Base-by-base conservation (phyloP, 2,888 invertebrate genomes). In the Coenonympha arcania region DNA sequence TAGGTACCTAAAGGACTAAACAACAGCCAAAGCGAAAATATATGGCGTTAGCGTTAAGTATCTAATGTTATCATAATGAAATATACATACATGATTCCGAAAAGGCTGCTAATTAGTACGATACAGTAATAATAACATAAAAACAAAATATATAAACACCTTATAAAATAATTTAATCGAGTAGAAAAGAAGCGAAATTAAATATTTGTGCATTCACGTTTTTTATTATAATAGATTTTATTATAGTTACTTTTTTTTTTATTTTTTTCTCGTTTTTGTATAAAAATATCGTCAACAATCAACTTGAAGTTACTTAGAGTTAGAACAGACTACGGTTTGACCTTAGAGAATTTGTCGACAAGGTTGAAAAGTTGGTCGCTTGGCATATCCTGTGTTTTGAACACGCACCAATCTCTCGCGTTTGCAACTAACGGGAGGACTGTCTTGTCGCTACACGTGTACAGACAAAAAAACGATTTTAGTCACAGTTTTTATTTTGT, bases 21-120 rank as follows among this genome's bases (percentile, higher is more conserved):
- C 82, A 76, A 85, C 85, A 83, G 81, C 82, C 77, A 83, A 86
- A 86, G 86, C 86, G 64, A 81, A 78, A 79, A 67, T 70, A 76
- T 79, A 81, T 75, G 76, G 80, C 79, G 71, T 49, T 49, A 58
- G 45, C 28, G 28, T 55, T 52, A 52, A 56, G 71, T 66, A 68
- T n/a, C n/a, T n/a, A n/a, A 55, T 42, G 36, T 16, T 34, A 31
- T 37, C 31, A 37, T 13, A 37, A 22, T 24, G 22, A 39, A 22
- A 13, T 37, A 63, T 65, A 68, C 64, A 62, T 65, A 63, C 56
- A 53, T 58, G 56, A 56, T 20, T 9, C 50, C 39, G 15, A 66
- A 64, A 57, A 58, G 66, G 65, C 71, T 68, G 69, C 63, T 58
- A n/a, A 73, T 73, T 73, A 76, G 77, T 66, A 69, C 62, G 62